phyloP scores from a whole-genome alignment of 2,888 invertebrate species.

The Himalopsyche anomala region DNA sequence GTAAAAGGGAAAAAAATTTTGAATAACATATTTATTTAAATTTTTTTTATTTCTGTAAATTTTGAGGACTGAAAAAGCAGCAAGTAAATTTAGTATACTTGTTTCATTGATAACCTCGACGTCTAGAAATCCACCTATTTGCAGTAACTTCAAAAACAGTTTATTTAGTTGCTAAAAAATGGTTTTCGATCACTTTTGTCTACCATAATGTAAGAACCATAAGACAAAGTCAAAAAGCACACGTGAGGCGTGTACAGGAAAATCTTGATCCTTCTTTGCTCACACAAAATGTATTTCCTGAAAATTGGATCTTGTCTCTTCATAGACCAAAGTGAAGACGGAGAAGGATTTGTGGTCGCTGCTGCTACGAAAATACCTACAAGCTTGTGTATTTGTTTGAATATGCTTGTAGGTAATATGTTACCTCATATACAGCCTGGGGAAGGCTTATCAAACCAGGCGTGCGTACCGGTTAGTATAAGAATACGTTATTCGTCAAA shows the following conservation, averaged over 20 bases:
- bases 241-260: conserved; percentile 46
- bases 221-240: conserved; percentile 60
- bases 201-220: conserved; percentile 60
- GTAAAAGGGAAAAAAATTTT: no score
- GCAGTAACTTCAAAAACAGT: no score
- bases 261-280: conserved; percentile 48
- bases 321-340: conserved; percentile 55
- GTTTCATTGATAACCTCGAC: not conserved
- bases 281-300: conserved; percentile 61
- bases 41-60: no score
- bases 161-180: not conserved
- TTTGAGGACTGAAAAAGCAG: no score
- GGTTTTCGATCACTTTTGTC: conserved; percentile 7
- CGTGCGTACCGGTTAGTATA: conserved; percentile 32
- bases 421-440: conserved; percentile 42
- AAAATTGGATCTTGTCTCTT: conserved; percentile 65
- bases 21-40: no score
- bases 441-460: conserved; percentile 51
- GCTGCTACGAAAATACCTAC: conserved; percentile 48
- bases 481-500: conserved; percentile 9
- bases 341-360: conserved; percentile 60
- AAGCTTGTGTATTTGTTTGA: not conserved
- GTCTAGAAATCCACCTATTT: not conserved
- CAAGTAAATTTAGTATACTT: no score
- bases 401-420: conserved; percentile 51